Conservation (phyloP, 2,113 vertebrate species). For the Psilopsiagon aymara region DNA sequence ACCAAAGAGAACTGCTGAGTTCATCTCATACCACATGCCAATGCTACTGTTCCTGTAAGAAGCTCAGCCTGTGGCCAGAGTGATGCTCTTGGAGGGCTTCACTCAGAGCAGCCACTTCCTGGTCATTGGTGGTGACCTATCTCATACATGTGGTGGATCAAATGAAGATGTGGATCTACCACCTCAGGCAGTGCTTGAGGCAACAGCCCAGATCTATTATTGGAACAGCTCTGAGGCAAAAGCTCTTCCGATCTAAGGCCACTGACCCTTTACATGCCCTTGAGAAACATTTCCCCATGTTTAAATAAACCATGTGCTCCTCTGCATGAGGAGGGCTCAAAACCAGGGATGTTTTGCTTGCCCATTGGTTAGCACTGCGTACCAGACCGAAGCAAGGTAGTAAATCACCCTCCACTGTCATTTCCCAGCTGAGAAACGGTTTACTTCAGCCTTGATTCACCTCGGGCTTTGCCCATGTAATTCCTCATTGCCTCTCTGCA, state of each 20-base stretch:
- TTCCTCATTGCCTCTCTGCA: background rate
- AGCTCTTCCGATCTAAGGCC: background rate
- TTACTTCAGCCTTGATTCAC: background rate
- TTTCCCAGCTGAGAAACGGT: background rate
- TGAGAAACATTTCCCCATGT: background rate
- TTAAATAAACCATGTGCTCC: background rate
- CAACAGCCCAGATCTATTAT: background rate
- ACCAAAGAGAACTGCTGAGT: background rate
- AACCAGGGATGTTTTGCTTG: background rate
- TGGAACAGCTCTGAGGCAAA: background rate
- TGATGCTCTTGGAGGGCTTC: background rate
- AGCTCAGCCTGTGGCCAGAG: background rate
- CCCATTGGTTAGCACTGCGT: background rate
- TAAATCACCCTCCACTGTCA: background rate
- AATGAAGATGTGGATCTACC: background rate
- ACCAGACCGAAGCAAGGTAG: background rate
- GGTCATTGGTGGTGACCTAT: background rate
- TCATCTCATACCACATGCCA: background rate
- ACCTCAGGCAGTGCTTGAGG: background rate
- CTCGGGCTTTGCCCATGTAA: background rate
- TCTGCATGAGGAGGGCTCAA: background rate
- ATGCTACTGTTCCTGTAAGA: background rate
- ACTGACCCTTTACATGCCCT: background rate
- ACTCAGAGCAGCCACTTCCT: background rate
- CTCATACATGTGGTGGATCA: rapidly evolving